Base-by-base conservation (phyloP, 2,113 vertebrate species). In the Falco punctatus region DNA sequence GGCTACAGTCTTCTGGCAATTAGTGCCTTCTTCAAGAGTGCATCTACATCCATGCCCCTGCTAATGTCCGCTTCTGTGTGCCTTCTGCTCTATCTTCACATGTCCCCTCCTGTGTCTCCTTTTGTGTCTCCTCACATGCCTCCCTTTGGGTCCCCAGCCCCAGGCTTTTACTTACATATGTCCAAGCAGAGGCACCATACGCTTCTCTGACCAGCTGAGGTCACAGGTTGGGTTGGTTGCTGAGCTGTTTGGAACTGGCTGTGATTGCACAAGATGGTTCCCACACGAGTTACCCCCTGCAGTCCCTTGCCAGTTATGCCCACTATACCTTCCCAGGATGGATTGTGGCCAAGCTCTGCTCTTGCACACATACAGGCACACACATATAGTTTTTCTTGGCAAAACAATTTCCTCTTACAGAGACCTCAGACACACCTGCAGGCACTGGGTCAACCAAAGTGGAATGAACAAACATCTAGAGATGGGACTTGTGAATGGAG, bases 41-140 rank as follows among this genome's bases (percentile, higher is more conserved):
- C 32, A 13, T 33, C 24, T 65, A 6, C 13, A 15, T 18, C 24
- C 3, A 1, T 8, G 5, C 4, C 8, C 8, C 35, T 15, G 27
- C 5, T 14, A 27, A 5, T 52, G 58, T 35, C n/a, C 32, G 26
- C 30, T 64, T 49, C 40, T 66, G 20, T 8, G 7, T 27, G 19
- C 26, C 23, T 69, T 23, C 48, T 78, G 13, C 51, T 49, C 12
- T 42, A 38, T 85, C 57, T 66, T 61, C n/a, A 24, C 1, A 3
- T 46, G 28, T 57, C 2, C 20, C 33, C 26, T 69, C 75, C 23
- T 66, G 15, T 83, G 35, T 46, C 18, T 61, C 35, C 35, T 32
- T 24, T 24, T 2, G 0, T 11, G 30, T 44, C 20, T 24, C 5
- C 26, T 87, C 23, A 54, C 28, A 23, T 42, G 22, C 3, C 16